Conservation (phyloP, 2,113 vertebrate genomes). For the Xenopus laevis region DNA sequence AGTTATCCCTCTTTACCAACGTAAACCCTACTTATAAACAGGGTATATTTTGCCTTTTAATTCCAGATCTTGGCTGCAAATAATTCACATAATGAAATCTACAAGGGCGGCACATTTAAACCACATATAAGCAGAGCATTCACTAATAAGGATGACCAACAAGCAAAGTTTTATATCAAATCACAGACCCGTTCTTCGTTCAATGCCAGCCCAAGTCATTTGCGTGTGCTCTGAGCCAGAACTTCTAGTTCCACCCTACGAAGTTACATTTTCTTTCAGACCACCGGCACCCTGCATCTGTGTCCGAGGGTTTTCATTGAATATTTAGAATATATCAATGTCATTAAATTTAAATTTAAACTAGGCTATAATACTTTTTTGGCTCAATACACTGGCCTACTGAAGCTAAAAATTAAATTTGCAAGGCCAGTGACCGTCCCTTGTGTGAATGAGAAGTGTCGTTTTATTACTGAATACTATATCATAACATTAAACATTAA, state of each 20-base stretch:
- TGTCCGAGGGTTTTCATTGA: constrained; percentile 38
- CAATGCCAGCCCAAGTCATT: constrained; percentile 10
- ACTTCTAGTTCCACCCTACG: neutral
- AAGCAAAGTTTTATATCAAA: neutral
- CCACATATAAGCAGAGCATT: neutral
- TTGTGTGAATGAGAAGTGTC: constrained; percentile 25
- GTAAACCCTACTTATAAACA: too few relatives aligned
- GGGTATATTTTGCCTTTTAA: too few relatives aligned
- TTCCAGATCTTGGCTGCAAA: too few relatives aligned
- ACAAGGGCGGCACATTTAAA: too few relatives aligned
- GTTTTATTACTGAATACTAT: constrained; percentile 40
- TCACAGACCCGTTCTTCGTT: neutral
- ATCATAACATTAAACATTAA: constrained; percentile 35
- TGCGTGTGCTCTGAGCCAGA: constrained; percentile 35
- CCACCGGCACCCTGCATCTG: constrained; percentile 31
- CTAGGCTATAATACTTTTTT: constrained; percentile 45
- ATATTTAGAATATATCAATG: constrained; percentile 47
- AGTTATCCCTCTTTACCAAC: too few relatives aligned
- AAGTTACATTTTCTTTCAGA: constrained; percentile 24
- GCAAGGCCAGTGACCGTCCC: constrained; percentile 42
- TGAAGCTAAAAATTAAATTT: constrained; percentile 47
- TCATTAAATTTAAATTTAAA: constrained; percentile 47
- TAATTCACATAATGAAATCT: too few relatives aligned
- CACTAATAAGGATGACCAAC: neutral
- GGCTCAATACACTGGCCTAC: constrained; percentile 45